phyloP scores from a whole-genome alignment of 2,797 vertebrate species.

The Tokudaia muenninki region DNA sequence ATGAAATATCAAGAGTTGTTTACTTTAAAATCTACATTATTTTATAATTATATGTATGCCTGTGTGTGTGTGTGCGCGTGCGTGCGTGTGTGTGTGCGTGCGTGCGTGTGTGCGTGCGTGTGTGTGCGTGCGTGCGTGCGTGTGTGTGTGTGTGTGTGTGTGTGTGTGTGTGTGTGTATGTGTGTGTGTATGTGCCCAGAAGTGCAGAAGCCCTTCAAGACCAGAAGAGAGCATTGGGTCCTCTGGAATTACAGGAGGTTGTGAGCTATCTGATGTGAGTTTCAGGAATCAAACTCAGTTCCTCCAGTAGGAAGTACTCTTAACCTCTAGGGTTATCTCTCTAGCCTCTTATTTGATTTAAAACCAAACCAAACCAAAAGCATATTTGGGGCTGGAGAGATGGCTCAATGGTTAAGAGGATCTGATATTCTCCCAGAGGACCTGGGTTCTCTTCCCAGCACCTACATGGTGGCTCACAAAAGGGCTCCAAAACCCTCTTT shows the following conservation, averaged over 20 bases:
- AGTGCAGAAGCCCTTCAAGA: neutral
- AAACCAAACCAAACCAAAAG: neutral
- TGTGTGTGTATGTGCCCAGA: neutral
- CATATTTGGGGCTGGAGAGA: neutral
- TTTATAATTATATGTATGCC: neutral
- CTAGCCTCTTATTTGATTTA: neutral
- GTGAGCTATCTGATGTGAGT: neutral
- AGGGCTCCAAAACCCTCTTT: neutral
- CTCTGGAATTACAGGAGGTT: neutral
- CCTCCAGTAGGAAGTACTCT: neutral
- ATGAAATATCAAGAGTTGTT: neutral
- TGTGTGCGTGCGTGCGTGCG: too few relatives aligned
- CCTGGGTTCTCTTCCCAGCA: neutral
- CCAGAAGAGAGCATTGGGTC: neutral
- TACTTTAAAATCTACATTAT: neutral
- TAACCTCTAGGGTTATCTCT: neutral
- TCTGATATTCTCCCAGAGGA: neutral
- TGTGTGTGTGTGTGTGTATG: too few relatives aligned
- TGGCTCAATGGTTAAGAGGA: neutral
- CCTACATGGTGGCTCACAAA: neutral
- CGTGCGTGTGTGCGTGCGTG: neutral
- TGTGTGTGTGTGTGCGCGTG: neutral
- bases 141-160: neutral
- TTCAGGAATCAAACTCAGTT: neutral
- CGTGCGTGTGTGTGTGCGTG: too few relatives aligned